phyloP scores from a whole-genome alignment of 2,888 invertebrate genomes.

The Hesperia comma region DNA sequence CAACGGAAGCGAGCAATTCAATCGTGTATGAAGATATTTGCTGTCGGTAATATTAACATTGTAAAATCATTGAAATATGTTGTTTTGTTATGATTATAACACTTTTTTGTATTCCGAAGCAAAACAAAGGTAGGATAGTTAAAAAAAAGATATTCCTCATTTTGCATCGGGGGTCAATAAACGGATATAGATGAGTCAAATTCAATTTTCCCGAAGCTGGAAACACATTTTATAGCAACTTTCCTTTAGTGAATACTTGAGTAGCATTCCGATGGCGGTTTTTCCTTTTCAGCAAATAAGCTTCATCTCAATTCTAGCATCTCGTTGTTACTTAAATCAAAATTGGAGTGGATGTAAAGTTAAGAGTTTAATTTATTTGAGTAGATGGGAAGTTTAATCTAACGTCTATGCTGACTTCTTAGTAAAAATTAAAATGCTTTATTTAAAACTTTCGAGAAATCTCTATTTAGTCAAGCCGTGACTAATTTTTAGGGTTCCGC shows the following conservation, averaged over 20 bases:
- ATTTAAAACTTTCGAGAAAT: no score
- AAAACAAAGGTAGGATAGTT: no score
- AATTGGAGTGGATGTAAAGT: neutral
- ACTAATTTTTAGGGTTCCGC: no score
- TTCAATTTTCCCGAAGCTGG: constrained; percentile 22
- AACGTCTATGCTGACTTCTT: neutral
- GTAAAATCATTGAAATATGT: no score
- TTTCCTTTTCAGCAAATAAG: constrained; percentile 8
- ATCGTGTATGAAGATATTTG: no score
- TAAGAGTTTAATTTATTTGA: neutral
- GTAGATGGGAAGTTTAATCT: neutral
- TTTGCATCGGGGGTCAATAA: constrained; percentile 13
- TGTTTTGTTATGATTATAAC: no score
- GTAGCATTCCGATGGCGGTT: constrained; percentile 10
- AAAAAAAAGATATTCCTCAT: neutral
- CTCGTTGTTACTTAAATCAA: constrained; percentile 1
- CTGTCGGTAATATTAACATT: no score
- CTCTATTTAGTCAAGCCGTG: no score
- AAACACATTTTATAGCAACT: constrained; percentile 23
- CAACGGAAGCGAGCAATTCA: no score
- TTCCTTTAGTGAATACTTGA: constrained; percentile 21
- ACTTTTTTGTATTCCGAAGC: no score
- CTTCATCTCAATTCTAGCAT: neutral
- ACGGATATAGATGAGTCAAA: constrained; percentile 28
- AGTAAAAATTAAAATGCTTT: no score